A percentile compares a stretch with the other conserved stretches of the same genome.
phyloP scores from a whole-genome alignment of 2,888 invertebrate genomes.

The Pristionchus maxplancki region DNA sequence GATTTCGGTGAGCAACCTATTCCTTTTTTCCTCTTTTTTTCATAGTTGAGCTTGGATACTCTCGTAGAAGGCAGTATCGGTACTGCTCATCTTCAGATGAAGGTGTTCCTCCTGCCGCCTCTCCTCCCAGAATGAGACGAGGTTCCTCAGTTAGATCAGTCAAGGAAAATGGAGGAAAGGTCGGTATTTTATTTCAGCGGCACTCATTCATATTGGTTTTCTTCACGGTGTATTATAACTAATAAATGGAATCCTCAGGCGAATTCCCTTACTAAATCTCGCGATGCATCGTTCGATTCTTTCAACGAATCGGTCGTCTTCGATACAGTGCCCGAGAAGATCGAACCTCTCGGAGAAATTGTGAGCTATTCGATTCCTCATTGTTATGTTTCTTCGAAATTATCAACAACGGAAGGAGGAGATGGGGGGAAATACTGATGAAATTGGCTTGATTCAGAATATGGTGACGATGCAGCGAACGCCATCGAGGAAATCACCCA shows the following conservation, averaged over 20 bases:
- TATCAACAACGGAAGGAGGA: too few species aligned
- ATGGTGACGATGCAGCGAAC: slow-evolving; percentile 12
- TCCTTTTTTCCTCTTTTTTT: not conserved
- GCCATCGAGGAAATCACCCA: slow-evolving; percentile 34
- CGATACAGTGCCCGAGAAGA: slow-evolving; percentile 10
- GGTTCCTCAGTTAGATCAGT: not conserved
- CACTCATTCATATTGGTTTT: not conserved
- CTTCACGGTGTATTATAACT: too few species aligned
- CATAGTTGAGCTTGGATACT: not conserved
- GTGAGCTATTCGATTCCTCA: too few species aligned
- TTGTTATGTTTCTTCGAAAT: too few species aligned
- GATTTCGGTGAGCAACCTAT: not conserved
- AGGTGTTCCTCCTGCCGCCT: not conserved
- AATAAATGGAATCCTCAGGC: too few species aligned
- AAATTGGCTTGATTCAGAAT: not conserved
- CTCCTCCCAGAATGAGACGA: not conserved
- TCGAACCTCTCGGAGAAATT: slow-evolving; percentile 32
- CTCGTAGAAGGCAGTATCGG: not conserved
- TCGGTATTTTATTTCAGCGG: not conserved
- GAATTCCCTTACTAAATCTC: not conserved
- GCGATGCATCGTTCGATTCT: not conserved
- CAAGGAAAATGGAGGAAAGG: not conserved
- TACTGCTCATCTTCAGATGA: not conserved
- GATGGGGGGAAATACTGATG: not conserved
- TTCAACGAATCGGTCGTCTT: slow-evolving; percentile 44